Evolutionary conservation across 2,888 invertebrate species (phyloP).

Genomic region (Colostygia pectinataria): DNA sequence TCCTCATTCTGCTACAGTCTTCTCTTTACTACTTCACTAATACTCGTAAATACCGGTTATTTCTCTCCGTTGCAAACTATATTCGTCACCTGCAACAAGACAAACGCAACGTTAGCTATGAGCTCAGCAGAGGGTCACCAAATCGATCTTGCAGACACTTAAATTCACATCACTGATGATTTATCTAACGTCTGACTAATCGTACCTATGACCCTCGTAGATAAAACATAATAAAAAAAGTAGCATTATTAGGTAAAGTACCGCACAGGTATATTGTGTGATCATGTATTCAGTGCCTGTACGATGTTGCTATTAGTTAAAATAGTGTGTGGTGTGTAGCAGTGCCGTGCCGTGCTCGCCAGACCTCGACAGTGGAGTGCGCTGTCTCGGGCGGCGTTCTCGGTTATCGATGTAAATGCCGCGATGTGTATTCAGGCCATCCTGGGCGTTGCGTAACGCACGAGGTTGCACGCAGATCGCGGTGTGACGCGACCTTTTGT

Average conservation of each 20-base stretch:
- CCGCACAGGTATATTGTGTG: constrained; percentile 14
- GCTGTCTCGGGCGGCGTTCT: background rate
- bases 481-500: constrained; percentile 8
- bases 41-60: constrained; percentile 9
- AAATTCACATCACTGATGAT: background rate
- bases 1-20: constrained; percentile 48
- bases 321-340: background rate
- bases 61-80: constrained; percentile 44
- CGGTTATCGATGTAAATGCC: background rate
- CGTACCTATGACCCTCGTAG: background rate
- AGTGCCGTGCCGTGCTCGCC: background rate
- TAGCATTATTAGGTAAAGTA: constrained; percentile 16
- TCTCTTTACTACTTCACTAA: constrained; percentile 12
- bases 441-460: background rate
- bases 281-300: background rate
- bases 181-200: background rate
- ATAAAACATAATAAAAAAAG: background rate
- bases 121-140: background rate
- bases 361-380: background rate
- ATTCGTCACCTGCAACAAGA: constrained; percentile 41
- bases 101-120: constrained; percentile 3
- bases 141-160: background rate
- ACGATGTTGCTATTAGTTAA: background rate
- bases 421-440: background rate
- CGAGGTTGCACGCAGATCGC: constrained; percentile 5